Evolutionary conservation across 2,888 invertebrate species (phyloP).

Genomic region (Mechanitis messenoides): DNA sequence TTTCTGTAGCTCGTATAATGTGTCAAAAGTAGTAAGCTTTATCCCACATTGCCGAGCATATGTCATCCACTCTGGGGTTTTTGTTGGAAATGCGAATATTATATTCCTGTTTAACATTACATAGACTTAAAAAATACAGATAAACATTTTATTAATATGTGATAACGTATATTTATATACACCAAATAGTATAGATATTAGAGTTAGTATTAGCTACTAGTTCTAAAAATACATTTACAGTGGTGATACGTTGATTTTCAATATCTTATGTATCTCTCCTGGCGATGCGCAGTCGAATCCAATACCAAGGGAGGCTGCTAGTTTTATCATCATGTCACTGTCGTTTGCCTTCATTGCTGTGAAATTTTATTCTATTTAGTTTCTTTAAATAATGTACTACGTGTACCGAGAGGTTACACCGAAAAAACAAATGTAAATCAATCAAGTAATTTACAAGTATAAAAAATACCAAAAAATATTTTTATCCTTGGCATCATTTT

Average conservation of each 20-base stretch:
- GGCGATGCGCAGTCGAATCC: slow-evolving; percentile 47
- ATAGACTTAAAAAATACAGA: not conserved
- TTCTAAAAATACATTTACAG: slow-evolving; percentile 29
- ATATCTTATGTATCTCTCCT: slow-evolving; percentile 41
- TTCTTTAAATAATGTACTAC: too few relatives aligned
- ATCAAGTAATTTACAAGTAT: slow-evolving; percentile 28
- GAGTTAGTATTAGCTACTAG: not conserved
- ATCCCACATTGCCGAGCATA: slow-evolving; percentile 40
- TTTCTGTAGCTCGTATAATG: slow-evolving; percentile 37
- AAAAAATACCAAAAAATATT: slow-evolving; percentile 43
- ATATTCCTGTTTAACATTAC: slow-evolving; percentile 35
- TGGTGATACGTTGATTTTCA: slow-evolving; percentile 34
- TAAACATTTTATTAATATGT: not conserved
- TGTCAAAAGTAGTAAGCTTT: slow-evolving; percentile 43
- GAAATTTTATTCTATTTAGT: slow-evolving; percentile 19
- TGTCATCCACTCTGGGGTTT: slow-evolving; percentile 40
- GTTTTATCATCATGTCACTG: slow-evolving; percentile 38
- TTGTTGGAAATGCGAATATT: slow-evolving; percentile 39
- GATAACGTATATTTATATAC: too few relatives aligned
- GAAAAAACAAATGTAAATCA: too few relatives aligned
- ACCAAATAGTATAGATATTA: too few relatives aligned
- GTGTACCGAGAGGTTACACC: too few relatives aligned
- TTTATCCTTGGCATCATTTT: slow-evolving; percentile 40
- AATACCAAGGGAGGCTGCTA: slow-evolving; percentile 35
- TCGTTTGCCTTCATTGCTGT: slow-evolving; percentile 48